A percentile compares a stretch with the other conserved stretches of the same genome.
Conservation (phyloP, 2,888 invertebrate species). For the Athalia circularis region DNA sequence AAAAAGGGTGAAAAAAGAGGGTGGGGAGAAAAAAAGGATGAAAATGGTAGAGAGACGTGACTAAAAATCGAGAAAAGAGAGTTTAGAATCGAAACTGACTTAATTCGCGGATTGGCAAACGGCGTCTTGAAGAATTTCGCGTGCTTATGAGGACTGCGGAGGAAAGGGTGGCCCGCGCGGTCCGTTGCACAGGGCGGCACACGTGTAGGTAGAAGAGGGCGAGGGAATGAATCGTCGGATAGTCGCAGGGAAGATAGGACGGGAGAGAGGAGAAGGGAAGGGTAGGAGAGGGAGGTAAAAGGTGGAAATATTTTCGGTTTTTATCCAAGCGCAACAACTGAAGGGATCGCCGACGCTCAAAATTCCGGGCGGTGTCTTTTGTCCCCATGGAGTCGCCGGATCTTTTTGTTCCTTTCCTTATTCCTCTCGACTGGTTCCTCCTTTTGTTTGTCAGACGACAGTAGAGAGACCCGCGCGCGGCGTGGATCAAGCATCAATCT, state of each 20-base stretch:
- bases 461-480: slow-evolving; percentile 45
- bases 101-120: not conserved
- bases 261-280: slow-evolving; percentile 13
- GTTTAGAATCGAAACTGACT: slow-evolving; percentile 1
- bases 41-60: too few relatives aligned
- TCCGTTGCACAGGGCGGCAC: not conserved
- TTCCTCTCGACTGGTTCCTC: slow-evolving; percentile 38
- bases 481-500: slow-evolving; percentile 69
- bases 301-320: slow-evolving; percentile 51
- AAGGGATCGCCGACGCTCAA: slow-evolving; percentile 69
- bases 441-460: slow-evolving; percentile 38
- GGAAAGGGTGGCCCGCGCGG: not conserved
- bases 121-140: slow-evolving; percentile 29
- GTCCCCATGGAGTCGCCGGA: slow-evolving; percentile 56
- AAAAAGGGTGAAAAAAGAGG: too few relatives aligned
- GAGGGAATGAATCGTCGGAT: not conserved
- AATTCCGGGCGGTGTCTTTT: slow-evolving; percentile 73
- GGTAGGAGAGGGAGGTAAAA: slow-evolving; percentile 42
- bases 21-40: too few relatives aligned
- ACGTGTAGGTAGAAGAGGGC: slow-evolving; percentile 3
- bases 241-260: not conserved
- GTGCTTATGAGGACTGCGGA: slow-evolving; percentile 42
- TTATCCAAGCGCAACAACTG: slow-evolving; percentile 54
- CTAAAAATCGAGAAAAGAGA: not conserved
- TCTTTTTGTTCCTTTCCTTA: slow-evolving; percentile 39